Base-by-base conservation (phyloP, 1,140 invertebrate genomes). In the Mylabris phalerata region DNA sequence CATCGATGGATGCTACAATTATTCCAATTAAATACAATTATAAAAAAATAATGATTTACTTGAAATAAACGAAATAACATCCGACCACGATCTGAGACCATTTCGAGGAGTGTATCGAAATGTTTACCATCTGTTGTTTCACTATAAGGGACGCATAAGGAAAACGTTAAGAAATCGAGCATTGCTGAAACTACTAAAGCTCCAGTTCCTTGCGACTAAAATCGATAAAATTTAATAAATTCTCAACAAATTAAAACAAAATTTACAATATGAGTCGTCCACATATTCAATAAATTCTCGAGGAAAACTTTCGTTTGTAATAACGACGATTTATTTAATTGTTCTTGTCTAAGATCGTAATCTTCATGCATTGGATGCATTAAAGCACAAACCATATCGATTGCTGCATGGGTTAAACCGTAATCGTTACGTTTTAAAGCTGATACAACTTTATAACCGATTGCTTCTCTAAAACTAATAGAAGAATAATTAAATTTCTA, bases 361-460 rank as follows among this genome's bases (percentile, higher is more conserved):
- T 98, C 92, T 65, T 93, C 87, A 75, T 99, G 96, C 91, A 99
- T 98, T 1, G 97, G 97, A 77, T 98, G 95, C 92, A 99, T 96
- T 9, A 99, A 80, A 27, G 96, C 93, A 78, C 93, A 96, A 49
- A 99, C 84, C 79, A 97, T 95, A 77, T 99, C 97, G 57, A 99
- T 84, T 9, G 94, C 95, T 5, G 95, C 92, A 78, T 99, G 93
- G 24, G 93, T 92, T 10, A 98, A 89, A 19, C 89, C 93, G 67
- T 89, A 84, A 73, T 94, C 85, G 66, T 94, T 89, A 62, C 88
- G 80, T 57, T 93, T 90, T 58, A 99, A 75, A n/a, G 95, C 92
- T 65, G 87, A 84, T 2, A 98, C 91, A 24, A 98, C 85, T 73
- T 94, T 93, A 41, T 83, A 78, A 24, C 97, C 98, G 54, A 99